Evolutionary conservation across 2,888 invertebrate species (phyloP).

Genomic region (Stenichneumon culpator): DNA sequence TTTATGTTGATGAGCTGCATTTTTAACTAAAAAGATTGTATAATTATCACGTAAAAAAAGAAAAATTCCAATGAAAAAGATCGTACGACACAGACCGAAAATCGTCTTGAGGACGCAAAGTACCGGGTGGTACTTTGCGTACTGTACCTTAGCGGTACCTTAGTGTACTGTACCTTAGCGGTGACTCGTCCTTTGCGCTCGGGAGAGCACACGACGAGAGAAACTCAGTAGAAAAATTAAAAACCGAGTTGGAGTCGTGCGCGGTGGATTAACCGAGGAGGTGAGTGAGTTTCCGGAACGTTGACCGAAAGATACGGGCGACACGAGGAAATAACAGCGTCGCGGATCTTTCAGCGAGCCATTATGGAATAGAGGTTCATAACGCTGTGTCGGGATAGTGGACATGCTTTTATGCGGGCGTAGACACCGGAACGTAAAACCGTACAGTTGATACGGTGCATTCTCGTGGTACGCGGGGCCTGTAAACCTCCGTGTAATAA

Average conservation of each 20-base stretch:
- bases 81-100: conserved; percentile 4
- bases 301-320: conserved; percentile 43
- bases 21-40: background rate
- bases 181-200: conserved; percentile 50
- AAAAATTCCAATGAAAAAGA: background rate
- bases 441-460: conserved; percentile 25
- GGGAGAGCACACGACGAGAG: conserved; percentile 57
- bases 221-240: conserved; percentile 41
- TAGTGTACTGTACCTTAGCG: background rate
- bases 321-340: conserved; percentile 47
- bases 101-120: conserved; percentile 18
- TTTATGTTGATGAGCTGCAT: background rate
- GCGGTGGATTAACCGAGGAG: conserved; percentile 36
- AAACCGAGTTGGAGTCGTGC: background rate
- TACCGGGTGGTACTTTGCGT: conserved; percentile 10
- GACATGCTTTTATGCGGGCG: conserved; percentile 57
- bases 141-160: background rate
- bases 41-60: background rate
- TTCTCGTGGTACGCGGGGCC: background rate
- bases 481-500: conserved; percentile 35
- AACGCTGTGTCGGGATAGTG: background rate
- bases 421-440: conserved; percentile 54
- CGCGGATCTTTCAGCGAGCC: conserved; percentile 19
- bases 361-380: conserved; percentile 14
- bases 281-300: conserved; percentile 57